A percentile compares a stretch with the other conserved stretches of the same genome.
phyloP scores from a whole-genome alignment of 2,113 vertebrate genomes.

The Anguilla japonica region DNA sequence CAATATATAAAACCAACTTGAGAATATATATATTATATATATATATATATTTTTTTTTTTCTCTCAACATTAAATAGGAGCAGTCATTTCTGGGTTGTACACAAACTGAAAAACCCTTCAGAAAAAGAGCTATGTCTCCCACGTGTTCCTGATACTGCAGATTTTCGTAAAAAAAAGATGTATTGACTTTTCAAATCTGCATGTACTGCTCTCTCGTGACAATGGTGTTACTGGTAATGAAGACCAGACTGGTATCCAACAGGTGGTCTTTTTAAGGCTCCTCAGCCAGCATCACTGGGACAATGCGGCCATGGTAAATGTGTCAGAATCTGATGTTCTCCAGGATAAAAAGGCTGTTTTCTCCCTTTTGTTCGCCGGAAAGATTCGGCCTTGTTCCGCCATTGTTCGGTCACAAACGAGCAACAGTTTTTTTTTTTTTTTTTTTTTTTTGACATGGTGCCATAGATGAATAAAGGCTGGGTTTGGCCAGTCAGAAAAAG shows the following conservation, averaged over 20 bases:
- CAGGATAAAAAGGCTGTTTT: slow-evolving; percentile 99
- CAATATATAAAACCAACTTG: no score
- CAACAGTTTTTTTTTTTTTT: slow-evolving; percentile 75
- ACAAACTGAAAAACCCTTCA: not conserved
- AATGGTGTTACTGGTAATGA: slow-evolving; percentile 90
- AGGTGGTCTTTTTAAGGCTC: slow-evolving; percentile 98
- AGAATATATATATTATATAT: no score
- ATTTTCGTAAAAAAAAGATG: slow-evolving; percentile 40
- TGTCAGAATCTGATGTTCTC: slow-evolving; percentile 99
- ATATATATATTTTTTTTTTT: not conserved
- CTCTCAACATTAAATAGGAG: not conserved
- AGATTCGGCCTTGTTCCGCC: slow-evolving; percentile 96
- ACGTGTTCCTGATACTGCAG: slow-evolving; percentile 41
- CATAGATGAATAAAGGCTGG: slow-evolving; percentile 97
- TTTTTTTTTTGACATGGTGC: slow-evolving; percentile 90
- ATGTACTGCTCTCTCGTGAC: slow-evolving; percentile 68
- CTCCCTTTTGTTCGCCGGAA: slow-evolving; percentile 94
- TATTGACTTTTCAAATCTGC: slow-evolving; percentile 71
- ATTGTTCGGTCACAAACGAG: slow-evolving; percentile 96
- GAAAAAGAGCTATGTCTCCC: not conserved
- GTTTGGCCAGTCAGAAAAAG: slow-evolving; percentile 95
- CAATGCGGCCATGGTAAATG: slow-evolving; percentile 84
- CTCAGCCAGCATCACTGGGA: slow-evolving; percentile 89
- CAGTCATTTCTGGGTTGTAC: not conserved
- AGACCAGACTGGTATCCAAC: slow-evolving; percentile 89